Percentiles rank a stretch among this genome's conserved stretches.
Conservation (phyloP, 30 jellyfish, hydroid and myxozoan genomes). For the Cassiopea andromeda region DNA sequence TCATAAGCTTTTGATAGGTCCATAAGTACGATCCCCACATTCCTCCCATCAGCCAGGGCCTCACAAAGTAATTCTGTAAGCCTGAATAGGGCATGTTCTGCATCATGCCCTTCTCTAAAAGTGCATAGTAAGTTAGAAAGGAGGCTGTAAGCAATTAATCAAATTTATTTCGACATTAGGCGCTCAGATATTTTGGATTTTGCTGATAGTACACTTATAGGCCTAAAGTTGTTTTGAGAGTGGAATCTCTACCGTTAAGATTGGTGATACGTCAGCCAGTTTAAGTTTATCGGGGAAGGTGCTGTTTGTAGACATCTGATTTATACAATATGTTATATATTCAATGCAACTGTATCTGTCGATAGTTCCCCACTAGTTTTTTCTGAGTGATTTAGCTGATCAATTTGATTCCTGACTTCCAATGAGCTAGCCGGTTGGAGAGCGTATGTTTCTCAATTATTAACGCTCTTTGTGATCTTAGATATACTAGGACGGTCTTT, state of each 20-base stretch:
- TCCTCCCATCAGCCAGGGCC: constrained; percentile 41
- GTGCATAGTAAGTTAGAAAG: constrained; percentile 40
- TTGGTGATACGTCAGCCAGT: constrained; percentile 57
- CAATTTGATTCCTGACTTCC: constrained; percentile 36
- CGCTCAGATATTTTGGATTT: constrained; percentile 27
- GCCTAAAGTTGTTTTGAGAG: constrained; percentile 16
- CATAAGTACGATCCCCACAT: constrained; percentile 53
- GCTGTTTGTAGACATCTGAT: constrained; percentile 56
- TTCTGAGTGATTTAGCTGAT: constrained; percentile 33
- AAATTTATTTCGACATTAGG: constrained; percentile 26
- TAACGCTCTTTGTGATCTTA: no score
- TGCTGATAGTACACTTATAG: constrained; percentile 49
- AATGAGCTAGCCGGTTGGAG: constrained; percentile 26
- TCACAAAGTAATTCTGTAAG: constrained; percentile 18
- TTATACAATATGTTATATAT: constrained; percentile 21
- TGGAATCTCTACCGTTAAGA: background rate
- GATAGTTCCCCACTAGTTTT: constrained; percentile 29
- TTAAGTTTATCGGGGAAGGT: constrained; percentile 49
- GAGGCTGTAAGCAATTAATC: constrained; percentile 15
- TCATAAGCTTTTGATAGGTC: constrained; percentile 49
- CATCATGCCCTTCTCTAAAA: constrained; percentile 31
- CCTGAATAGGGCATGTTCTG: constrained; percentile 39
- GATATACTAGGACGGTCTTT: background rate
- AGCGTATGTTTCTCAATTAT: background rate
- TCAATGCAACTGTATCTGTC: constrained; percentile 45